Percentiles rank a stretch among this genome's conserved stretches.
phyloP scores from a whole-genome alignment of 2,113 vertebrate genomes.

The Pseudolaguvia tuberculata region DNA sequence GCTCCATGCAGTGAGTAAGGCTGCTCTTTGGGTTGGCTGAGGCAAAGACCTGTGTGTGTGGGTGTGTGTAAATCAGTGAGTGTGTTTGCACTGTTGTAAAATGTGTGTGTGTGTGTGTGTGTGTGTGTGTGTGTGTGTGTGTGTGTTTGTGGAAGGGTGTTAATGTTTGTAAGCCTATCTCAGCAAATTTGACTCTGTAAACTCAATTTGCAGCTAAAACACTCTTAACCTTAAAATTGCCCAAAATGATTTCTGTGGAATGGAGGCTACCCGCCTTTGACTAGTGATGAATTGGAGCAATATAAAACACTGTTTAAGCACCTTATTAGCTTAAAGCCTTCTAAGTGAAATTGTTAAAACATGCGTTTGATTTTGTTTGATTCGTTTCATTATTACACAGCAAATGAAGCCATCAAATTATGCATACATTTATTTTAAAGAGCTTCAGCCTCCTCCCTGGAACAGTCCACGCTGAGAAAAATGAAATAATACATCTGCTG shows the following conservation, averaged over 20 bases:
- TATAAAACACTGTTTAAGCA: neutral
- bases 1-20: slow-evolving; percentile 43
- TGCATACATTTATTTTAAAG: slow-evolving; percentile 29
- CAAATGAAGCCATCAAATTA: slow-evolving; percentile 20
- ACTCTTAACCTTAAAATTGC: slow-evolving; percentile 51
- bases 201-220: slow-evolving; percentile 57
- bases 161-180: slow-evolving; percentile 58
- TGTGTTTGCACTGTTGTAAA: neutral
- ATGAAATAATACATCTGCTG: slow-evolving; percentile 12
- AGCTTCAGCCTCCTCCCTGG: slow-evolving; percentile 14
- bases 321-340: slow-evolving; percentile 13
- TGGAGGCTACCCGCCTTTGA: slow-evolving; percentile 1
- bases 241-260: slow-evolving; percentile 10
- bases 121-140: slow-evolving; percentile 21
- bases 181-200: slow-evolving; percentile 61
- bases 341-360: neutral
- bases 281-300: slow-evolving; percentile 2
- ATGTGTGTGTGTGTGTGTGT: slow-evolving; percentile 9
- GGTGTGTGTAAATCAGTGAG: slow-evolving; percentile 34
- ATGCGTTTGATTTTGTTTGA: slow-evolving; percentile 18
- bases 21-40: slow-evolving; percentile 33
- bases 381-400: slow-evolving; percentile 20
- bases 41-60: slow-evolving; percentile 33
- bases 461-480: slow-evolving; percentile 24
- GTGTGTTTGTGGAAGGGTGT: slow-evolving; percentile 33